Base-by-base conservation (phyloP, 2,797 vertebrate species). In the Thripadectes ignobilis region DNA sequence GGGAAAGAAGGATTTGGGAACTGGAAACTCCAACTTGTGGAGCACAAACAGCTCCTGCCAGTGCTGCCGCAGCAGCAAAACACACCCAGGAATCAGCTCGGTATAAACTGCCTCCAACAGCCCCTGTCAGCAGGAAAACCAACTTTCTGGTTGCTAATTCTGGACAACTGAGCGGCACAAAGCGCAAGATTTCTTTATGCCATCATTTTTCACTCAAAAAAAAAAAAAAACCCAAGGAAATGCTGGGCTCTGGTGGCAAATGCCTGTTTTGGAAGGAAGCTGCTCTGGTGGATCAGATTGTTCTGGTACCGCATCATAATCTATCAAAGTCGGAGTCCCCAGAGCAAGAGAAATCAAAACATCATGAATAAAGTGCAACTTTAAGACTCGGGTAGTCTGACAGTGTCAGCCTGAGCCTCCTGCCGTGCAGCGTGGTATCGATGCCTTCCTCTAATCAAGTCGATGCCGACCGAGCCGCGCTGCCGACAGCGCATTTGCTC, bases 291-390 rank as follows among this genome's bases (percentile, higher is more conserved):
- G 26, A 75, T 94, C 61, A 82, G 46, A 61, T 61, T 73, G 93
- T 66, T 91, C 94, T 23, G 43, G 87, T 62, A 51, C 85, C 59
- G 65, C 88, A 89, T 76, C 93, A 73, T 88, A 75, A 83, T 95
- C 97, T 93, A 93, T 92, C 96, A 93, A 93, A 92, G 95, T 55
- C 38, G 5, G 85, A 49, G 73, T 96, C 96, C 96, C 97, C 96
- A 92, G 97, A 95, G 97, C 82, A 94, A 20, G 30, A 95, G 97
- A 95, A 96, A 96, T 96, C 97, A 97, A 96, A 96, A 65, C 86
- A 52, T 88, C 90, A 54, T 49, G 93, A 96, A 95, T 59, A 93
- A 96, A 97, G 97, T 45, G 93, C 89, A 96, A 83, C 93, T 93
- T 87, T 71, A 66, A 77, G 92, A 67, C 95, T 89, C 34, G 75